Conservation (phyloP, 1,140 invertebrate genomes). For the Megalopta genalis region DNA sequence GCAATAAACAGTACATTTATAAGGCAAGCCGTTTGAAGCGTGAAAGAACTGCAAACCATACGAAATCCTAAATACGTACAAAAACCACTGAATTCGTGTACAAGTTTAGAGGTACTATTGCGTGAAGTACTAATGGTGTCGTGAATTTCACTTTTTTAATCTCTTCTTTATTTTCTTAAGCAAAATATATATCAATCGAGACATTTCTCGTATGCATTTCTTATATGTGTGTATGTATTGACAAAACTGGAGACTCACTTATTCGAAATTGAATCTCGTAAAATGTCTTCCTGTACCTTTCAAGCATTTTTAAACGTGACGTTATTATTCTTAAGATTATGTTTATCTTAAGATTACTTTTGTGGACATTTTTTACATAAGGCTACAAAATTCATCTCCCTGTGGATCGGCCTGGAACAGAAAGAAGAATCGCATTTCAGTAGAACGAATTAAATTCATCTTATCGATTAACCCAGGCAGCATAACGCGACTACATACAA, state of each 20-base stretch:
- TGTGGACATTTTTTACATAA: slow-evolving; percentile 81
- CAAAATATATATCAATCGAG: slow-evolving; percentile 50
- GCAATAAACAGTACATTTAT: too few species aligned
- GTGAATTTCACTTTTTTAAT: slow-evolving; percentile 47
- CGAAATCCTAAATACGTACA: not conserved
- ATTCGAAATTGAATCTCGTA: slow-evolving; percentile 54
- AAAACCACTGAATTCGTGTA: not conserved
- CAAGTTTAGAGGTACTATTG: slow-evolving; percentile 3
- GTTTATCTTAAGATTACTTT: slow-evolving; percentile 53
- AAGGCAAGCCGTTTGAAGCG: too few species aligned
- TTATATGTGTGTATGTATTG: slow-evolving; percentile 27
- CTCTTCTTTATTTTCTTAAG: slow-evolving; percentile 47
- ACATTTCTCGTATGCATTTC: slow-evolving; percentile 51
- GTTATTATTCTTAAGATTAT: slow-evolving; percentile 58
- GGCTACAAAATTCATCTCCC: slow-evolving; percentile 81
- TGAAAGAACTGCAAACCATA: too few species aligned
- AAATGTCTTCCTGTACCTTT: slow-evolving; percentile 48
- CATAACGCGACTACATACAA: slow-evolving; percentile 14
- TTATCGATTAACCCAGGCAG: slow-evolving; percentile 28
- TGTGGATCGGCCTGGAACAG: slow-evolving; percentile 82
- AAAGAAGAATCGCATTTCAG: slow-evolving; percentile 52
- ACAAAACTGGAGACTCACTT: slow-evolving; percentile 25
- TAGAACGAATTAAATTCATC: slow-evolving; percentile 23
- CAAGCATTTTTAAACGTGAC: slow-evolving; percentile 40
- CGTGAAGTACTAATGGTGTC: slow-evolving; percentile 40